phyloP scores from a whole-genome alignment of 2,888 invertebrate genomes.

The Sarcophaga variegata region DNA sequence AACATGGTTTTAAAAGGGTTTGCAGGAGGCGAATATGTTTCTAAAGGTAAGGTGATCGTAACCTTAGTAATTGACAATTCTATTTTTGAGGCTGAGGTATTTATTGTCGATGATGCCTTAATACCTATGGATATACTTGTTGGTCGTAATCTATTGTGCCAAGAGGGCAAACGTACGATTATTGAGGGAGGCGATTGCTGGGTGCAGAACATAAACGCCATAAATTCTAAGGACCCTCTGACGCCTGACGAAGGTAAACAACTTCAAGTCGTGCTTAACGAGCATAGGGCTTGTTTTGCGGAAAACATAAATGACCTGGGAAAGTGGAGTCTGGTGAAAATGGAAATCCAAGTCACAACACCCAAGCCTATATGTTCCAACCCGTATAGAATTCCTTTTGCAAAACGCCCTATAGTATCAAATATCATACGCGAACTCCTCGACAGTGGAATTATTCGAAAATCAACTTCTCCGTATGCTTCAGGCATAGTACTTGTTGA shows the following conservation, averaged over 20 bases:
- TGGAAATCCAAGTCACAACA: no score
- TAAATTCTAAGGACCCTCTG: background rate
- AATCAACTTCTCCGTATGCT: constrained; percentile 37
- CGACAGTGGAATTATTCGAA: no score
- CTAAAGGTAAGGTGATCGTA: constrained; percentile 43
- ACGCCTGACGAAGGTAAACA: no score
- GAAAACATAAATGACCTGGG: no score
- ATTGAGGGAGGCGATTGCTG: constrained; percentile 52
- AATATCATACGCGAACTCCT: no score
- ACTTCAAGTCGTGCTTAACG: no score
- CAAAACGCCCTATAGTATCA: no score
- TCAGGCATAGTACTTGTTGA: constrained; percentile 59
- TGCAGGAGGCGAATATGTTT: constrained; percentile 31
- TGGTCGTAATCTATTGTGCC: constrained; percentile 24
- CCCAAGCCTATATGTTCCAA: no score
- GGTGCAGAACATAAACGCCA: background rate
- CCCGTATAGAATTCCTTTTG: no score
- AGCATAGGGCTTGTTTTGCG: no score
- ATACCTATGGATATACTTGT: background rate
- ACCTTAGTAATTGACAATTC: constrained; percentile 47
- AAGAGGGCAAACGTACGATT: constrained; percentile 3
- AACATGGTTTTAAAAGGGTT: constrained; percentile 18
- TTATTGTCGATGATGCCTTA: background rate
- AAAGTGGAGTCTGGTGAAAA: no score
- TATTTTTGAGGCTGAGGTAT: background rate